Evolutionary conservation across 2,888 invertebrate species (phyloP).

Genomic region (Thecocarcelia acutangulata): DNA sequence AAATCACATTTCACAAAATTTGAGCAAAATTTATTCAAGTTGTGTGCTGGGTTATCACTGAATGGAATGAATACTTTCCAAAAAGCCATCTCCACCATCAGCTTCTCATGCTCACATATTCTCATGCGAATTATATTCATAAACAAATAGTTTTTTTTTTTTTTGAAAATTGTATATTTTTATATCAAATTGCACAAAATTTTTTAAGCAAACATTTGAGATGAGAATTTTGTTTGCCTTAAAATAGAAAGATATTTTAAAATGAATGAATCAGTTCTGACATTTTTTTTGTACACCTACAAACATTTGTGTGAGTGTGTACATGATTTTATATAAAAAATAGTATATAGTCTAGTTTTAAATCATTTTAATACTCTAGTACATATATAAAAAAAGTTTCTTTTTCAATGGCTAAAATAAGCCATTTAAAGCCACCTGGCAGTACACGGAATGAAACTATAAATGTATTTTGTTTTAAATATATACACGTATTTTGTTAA

Average conservation of each 20-base stretch:
- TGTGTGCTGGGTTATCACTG: no score
- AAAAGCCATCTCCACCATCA: background rate
- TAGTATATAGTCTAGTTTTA: background rate
- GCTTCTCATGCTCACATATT: background rate
- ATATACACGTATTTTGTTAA: no score
- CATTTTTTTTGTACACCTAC: background rate
- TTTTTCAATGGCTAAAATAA: background rate
- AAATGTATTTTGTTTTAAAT: no score
- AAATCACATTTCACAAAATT: no score
- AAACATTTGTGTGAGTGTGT: background rate
- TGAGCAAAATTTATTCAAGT: no score
- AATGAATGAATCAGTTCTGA: background rate
- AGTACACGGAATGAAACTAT: no score
- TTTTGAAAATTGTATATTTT: slow-evolving; percentile 28
- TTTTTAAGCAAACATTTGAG: slow-evolving; percentile 5
- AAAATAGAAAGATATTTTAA: slow-evolving; percentile 12
- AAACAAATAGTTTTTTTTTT: slow-evolving; percentile 18
- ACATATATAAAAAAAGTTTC: slow-evolving; percentile 19
- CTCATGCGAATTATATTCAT: slow-evolving; percentile 10
- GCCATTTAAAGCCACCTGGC: no score
- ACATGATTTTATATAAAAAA: background rate
- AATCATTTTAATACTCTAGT: slow-evolving; percentile 28
- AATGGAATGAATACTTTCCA: background rate
- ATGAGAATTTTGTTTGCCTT: background rate
- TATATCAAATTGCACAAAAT: slow-evolving; percentile 19